Conservation (phyloP, 2,797 vertebrate species). For the Etheostoma nigrum region DNA sequence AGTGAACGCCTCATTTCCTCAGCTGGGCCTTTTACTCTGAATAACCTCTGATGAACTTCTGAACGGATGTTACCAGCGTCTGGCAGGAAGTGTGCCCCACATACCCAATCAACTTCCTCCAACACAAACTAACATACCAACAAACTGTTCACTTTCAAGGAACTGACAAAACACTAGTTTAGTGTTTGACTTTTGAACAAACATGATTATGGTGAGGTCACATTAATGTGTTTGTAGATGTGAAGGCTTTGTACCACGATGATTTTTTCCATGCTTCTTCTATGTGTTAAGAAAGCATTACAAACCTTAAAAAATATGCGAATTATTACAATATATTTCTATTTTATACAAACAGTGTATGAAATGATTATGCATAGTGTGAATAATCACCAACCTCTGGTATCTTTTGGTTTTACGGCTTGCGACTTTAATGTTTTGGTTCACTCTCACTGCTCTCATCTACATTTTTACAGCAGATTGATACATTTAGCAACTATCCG, state of each 20-base stretch:
- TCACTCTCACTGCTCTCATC: background rate
- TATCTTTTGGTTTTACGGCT: background rate
- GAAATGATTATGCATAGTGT: background rate
- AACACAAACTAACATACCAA: background rate
- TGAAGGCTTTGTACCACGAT: too few relatives aligned
- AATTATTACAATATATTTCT: background rate
- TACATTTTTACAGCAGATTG: background rate
- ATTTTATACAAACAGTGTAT: too few relatives aligned
- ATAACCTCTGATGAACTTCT: constrained; percentile 36
- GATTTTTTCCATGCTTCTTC: background rate
- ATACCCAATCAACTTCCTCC: constrained; percentile 27
- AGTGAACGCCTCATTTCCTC: constrained; percentile 29
- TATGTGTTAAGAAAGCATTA: background rate
- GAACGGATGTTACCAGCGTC: constrained; percentile 1
- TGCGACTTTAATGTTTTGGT: background rate
- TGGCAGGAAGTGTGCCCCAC: constrained; percentile 12
- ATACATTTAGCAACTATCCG: background rate
- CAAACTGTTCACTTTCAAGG: constrained; percentile 1
- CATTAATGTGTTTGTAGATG: background rate
- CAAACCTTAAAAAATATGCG: background rate
- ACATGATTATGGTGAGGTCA: background rate
- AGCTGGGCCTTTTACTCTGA: background rate
- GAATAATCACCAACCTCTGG: background rate
- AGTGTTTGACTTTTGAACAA: background rate
- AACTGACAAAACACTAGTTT: background rate